These are phyloP conservation scores for Gandaritis pyraliata DNA, from an alignment of 2,888 invertebrate species.

Conservation along the genomic window DNA sequence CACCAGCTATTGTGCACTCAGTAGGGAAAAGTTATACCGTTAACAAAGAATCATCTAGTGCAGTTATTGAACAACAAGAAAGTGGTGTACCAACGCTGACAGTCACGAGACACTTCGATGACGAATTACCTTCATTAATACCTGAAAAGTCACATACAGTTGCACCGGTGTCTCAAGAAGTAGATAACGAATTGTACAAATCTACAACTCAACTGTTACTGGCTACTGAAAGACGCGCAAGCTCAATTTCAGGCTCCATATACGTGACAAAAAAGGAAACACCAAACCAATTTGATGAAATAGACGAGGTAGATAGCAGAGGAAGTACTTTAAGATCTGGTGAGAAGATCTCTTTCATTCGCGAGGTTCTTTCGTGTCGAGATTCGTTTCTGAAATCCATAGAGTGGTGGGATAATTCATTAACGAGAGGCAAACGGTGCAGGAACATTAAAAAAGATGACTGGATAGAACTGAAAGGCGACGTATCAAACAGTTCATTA, in stretches of 20 bases:
- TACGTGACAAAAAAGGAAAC: constrained; percentile 46
- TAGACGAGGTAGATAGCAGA: constrained; percentile 54
- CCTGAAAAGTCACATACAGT: constrained; percentile 41
- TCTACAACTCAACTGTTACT: constrained; percentile 66
- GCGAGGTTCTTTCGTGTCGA: constrained; percentile 72
- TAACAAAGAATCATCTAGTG: constrained; percentile 47
- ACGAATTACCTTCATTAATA: constrained; percentile 37
- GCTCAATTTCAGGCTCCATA: constrained; percentile 49
- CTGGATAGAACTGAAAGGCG: constrained; percentile 70
- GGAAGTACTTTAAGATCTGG: constrained; percentile 68
- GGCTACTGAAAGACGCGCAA: constrained; percentile 60
- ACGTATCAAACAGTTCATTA: constrained; percentile 56
- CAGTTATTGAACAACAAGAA: constrained; percentile 33
- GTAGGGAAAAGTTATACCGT: constrained; percentile 66
- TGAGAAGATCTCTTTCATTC: constrained; percentile 78
- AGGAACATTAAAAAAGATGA: constrained; percentile 70
- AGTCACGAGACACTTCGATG: constrained; percentile 48
- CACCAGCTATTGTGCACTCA: constrained; percentile 63
- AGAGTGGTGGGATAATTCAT: constrained; percentile 80
- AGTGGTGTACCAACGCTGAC: constrained; percentile 46
- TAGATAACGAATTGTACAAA: constrained; percentile 58
- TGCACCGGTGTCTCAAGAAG: constrained; percentile 34
- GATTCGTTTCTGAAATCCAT: constrained; percentile 76
- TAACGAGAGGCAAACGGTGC: constrained; percentile 74
- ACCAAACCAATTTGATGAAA: constrained; percentile 38